These are phyloP conservation scores for Pycnonotus jocosus DNA, from an alignment of 2,113 vertebrate genomes.

Conservation along the genomic window DNA sequence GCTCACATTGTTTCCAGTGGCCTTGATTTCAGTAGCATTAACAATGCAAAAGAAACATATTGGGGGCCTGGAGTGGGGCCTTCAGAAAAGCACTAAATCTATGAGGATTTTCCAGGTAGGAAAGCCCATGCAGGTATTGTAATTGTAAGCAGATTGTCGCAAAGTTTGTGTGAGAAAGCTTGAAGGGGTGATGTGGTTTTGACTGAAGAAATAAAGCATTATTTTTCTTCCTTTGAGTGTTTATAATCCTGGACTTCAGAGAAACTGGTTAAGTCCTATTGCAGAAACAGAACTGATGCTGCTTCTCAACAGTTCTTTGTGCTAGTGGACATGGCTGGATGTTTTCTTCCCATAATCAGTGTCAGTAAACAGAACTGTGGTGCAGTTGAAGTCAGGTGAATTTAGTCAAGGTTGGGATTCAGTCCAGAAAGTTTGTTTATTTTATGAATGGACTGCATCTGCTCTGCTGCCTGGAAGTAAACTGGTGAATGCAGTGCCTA, in stretches of 20 bases:
- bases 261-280: background rate
- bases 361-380: background rate
- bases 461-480: background rate
- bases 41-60: background rate
- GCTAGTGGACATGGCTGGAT: background rate
- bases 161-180: background rate
- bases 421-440: background rate
- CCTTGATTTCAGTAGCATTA: background rate
- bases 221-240: background rate
- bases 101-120: background rate
- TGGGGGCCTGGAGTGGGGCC: too few species aligned
- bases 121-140: background rate
- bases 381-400: background rate
- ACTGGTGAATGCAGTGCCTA: background rate
- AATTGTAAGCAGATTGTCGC: background rate
- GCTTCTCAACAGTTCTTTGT: background rate
- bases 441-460: background rate
- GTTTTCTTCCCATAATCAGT: background rate
- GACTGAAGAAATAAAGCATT: background rate
- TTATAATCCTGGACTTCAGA: background rate
- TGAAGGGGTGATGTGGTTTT: background rate
- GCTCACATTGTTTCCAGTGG: background rate
- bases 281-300: background rate
- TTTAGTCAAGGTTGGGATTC: background rate
- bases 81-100: background rate